Evolutionary conservation across 2,888 invertebrate species (phyloP).

Genomic region (Ceriagrion tenellum): DNA sequence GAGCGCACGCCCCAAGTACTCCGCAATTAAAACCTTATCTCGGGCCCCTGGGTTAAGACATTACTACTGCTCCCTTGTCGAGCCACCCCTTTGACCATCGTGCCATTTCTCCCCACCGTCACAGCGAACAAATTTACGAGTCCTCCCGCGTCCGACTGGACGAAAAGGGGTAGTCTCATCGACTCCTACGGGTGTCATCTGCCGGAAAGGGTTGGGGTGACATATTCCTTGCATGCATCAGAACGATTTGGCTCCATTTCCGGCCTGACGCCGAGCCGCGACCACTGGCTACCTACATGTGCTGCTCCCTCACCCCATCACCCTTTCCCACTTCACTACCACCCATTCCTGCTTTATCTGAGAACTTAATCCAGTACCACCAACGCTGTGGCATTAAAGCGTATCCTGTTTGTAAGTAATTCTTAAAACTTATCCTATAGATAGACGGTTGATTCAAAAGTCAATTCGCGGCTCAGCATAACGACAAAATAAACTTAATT

Average conservation of each 20-base stretch:
- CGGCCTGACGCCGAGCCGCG: slow-evolving; percentile 25
- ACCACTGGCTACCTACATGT: background rate
- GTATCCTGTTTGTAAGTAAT: too few species aligned
- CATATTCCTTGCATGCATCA: slow-evolving; percentile 59
- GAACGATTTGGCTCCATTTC: slow-evolving; percentile 54
- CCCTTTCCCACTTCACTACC: background rate
- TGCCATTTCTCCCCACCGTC: slow-evolving; percentile 38
- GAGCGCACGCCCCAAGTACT: background rate
- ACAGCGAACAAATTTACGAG: slow-evolving; percentile 41
- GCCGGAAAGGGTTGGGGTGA: slow-evolving; percentile 50
- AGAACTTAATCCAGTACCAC: background rate
- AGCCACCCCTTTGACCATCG: slow-evolving; percentile 37
- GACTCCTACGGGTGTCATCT: background rate
- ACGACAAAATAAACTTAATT: too few species aligned
- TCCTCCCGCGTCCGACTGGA: background rate
- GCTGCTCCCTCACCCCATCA: too few species aligned
- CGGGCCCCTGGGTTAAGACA: slow-evolving; percentile 24
- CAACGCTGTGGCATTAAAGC: background rate
- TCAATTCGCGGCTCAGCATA: too few species aligned
- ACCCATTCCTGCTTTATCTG: slow-evolving; percentile 17
- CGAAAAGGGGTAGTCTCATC: background rate
- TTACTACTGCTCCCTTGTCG: slow-evolving; percentile 43
- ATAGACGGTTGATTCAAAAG: too few species aligned
- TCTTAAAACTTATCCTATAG: too few species aligned
- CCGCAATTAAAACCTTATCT: slow-evolving; percentile 60